Conservation (phyloP, 2,888 invertebrate species). For the Agrotis exclamationis region DNA sequence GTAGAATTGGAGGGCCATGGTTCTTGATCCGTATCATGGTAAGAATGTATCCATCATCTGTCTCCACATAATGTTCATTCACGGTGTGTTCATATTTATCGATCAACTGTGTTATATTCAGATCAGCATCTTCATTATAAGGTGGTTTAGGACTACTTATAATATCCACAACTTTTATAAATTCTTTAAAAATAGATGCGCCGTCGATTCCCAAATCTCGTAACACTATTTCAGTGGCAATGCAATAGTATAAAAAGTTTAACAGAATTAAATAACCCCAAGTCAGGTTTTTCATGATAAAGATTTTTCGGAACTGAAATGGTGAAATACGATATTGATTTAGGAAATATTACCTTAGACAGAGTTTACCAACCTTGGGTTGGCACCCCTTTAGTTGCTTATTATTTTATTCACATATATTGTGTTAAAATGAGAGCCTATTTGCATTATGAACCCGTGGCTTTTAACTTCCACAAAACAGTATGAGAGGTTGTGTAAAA, state of each 20-base stretch:
- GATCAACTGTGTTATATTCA: constrained; percentile 56
- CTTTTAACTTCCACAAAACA: not conserved
- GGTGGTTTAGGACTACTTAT: constrained; percentile 21
- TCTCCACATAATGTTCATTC: constrained; percentile 55
- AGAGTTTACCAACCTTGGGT: constrained; percentile 25
- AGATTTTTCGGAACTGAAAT: constrained; percentile 20
- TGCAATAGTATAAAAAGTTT: constrained; percentile 19
- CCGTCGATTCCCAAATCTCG: constrained; percentile 26
- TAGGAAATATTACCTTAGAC: not conserved
- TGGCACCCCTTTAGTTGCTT: not conserved
- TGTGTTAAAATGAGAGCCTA: no score
- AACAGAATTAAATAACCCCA: constrained; percentile 13
- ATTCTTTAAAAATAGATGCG: constrained; percentile 29
- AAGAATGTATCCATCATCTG: constrained; percentile 66
- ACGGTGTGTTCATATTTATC: constrained; percentile 38
- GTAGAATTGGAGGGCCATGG: constrained; percentile 85
- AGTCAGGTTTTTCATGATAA: constrained; percentile 30
- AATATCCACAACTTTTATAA: constrained; percentile 26
- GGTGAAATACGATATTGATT: constrained; percentile 7
- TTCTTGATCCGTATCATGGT: constrained; percentile 53
- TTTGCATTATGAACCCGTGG: no score
- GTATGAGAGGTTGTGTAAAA: no score
- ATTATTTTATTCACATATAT: no score
- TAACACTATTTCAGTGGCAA: constrained; percentile 21
- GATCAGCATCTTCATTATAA: constrained; percentile 42